These are phyloP conservation scores for Ephydatia muelleri DNA, from an alignment of 37 sponge, comb jelly and placozoan genomes.

Conservation along the genomic window DNA sequence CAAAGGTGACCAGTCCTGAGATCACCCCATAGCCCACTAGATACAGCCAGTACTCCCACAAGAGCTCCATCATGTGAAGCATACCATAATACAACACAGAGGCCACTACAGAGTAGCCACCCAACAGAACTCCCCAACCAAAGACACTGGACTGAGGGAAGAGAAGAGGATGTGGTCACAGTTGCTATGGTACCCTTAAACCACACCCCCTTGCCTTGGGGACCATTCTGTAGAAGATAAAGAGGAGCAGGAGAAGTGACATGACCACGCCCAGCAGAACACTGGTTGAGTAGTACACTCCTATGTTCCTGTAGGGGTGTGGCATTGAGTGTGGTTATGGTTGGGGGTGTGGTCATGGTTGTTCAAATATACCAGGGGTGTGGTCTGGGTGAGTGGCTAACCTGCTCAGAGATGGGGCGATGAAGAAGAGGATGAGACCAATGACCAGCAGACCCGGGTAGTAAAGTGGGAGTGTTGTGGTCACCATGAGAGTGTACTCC, in stretches of 20 bases:
- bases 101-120: constrained; percentile 49
- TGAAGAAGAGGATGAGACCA: constrained; percentile 46
- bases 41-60: constrained; percentile 32
- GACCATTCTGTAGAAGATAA: constrained; percentile 59
- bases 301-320: constrained; percentile 40
- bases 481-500: neutral
- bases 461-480: neutral
- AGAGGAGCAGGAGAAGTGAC: constrained; percentile 69
- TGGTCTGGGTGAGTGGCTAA: constrained; percentile 1
- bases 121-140: constrained; percentile 42
- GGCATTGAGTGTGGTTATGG: neutral
- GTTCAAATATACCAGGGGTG: neutral
- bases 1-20: constrained; percentile 68
- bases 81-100: constrained; percentile 30
- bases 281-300: constrained; percentile 56
- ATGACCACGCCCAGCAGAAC: constrained; percentile 62
- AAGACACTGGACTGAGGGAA: constrained; percentile 26
- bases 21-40: constrained; percentile 34
- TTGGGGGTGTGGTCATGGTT: neutral
- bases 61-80: constrained; percentile 14
- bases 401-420: constrained; percentile 60
- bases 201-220: constrained; percentile 43
- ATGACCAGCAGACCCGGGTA: constrained; percentile 36
- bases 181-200: too few species aligned
- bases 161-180: too few species aligned